These are phyloP conservation scores for Mormyrops boulengeri DNA, from an alignment of 2,797 vertebrate species.

Conservation along the genomic window DNA sequence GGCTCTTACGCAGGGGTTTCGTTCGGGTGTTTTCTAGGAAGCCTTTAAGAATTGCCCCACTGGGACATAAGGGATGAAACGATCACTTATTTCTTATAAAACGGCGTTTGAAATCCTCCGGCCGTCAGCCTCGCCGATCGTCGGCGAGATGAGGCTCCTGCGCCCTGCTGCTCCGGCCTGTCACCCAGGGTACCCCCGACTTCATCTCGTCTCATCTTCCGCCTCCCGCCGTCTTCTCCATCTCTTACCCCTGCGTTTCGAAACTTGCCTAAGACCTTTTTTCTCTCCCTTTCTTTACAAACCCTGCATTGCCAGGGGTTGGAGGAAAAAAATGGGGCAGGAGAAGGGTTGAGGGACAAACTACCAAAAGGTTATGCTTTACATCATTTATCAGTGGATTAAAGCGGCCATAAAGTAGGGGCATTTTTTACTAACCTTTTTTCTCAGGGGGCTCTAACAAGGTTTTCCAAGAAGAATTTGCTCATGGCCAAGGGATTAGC, in stretches of 20 bases:
- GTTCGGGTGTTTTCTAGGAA: neutral
- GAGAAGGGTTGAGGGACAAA: neutral
- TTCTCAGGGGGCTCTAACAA: constrained; percentile 35
- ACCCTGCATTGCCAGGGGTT: neutral
- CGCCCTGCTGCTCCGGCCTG: neutral
- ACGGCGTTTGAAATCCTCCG: neutral
- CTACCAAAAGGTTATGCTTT: constrained; percentile 23
- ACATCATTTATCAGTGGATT: constrained; percentile 22
- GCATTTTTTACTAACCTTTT: constrained; percentile 24
- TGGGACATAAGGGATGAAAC: neutral
- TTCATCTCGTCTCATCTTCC: neutral
- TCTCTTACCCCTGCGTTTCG: neutral
- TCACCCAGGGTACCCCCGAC: neutral
- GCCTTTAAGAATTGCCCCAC: neutral
- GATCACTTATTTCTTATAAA: neutral
- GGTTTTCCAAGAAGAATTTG: constrained; percentile 30
- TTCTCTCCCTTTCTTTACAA: neutral
- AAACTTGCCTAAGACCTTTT: neutral
- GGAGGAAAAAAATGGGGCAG: neutral
- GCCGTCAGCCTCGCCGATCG: neutral
- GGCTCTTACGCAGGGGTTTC: neutral
- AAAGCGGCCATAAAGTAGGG: constrained; percentile 13
- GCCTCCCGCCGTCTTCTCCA: neutral
- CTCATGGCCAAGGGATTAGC: constrained; percentile 45
- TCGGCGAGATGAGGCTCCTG: neutral